phyloP scores from a whole-genome alignment of 2,888 invertebrate species.

The Sinhomidia bicolor region DNA sequence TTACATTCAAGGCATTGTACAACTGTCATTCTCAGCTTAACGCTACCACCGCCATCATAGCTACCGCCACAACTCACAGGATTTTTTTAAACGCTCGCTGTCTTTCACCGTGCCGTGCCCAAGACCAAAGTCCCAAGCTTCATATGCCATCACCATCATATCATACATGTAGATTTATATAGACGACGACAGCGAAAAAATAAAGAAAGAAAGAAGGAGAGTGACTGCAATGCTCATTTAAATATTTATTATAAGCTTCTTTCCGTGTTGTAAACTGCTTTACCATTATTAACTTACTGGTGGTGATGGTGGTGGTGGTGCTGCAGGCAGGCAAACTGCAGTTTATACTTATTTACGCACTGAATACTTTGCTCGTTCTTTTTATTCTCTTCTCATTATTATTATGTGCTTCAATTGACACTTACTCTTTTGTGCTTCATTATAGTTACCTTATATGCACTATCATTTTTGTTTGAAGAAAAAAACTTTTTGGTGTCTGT shows the following conservation, averaged over 20 bases:
- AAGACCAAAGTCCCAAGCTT: not conserved
- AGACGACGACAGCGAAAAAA: not conserved
- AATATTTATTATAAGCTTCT: constrained; percentile 10
- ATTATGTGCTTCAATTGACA: constrained; percentile 71
- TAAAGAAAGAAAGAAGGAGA: constrained; percentile 8
- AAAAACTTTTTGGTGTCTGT: constrained; percentile 28
- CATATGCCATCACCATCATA: not conserved
- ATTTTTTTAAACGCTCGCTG: not conserved
- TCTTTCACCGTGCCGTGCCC: constrained; percentile 27
- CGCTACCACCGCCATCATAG: not conserved
- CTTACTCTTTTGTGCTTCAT: constrained; percentile 47
- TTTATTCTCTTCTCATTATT: constrained; percentile 64
- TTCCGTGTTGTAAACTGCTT: not conserved
- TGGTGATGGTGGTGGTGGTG: not conserved
- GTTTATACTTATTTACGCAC: constrained; percentile 76
- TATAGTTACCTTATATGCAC: not conserved
- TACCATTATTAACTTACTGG: not conserved
- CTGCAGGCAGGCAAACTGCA: constrained; percentile 24
- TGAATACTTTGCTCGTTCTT: constrained; percentile 69
- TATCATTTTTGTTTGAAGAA: constrained; percentile 35
- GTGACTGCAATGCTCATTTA: not conserved
- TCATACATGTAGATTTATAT: not conserved
- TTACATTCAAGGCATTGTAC: constrained; percentile 30
- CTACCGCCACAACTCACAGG: not conserved
- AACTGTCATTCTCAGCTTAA: not conserved